These are phyloP conservation scores for Casuarius casuarius DNA, from an alignment of 2,113 vertebrate genomes.

Conservation along the genomic window DNA sequence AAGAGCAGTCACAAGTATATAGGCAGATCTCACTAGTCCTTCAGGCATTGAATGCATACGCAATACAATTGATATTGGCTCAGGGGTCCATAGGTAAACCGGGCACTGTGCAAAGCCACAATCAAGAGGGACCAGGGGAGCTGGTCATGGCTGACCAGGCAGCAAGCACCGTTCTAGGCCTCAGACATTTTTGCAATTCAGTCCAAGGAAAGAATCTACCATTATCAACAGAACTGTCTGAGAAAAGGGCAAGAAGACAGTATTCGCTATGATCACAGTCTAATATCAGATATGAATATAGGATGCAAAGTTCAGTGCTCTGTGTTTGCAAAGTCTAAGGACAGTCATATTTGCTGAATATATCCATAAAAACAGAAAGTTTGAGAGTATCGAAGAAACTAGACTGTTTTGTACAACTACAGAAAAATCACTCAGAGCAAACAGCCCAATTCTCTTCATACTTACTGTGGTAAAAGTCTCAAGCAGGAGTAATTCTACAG, in stretches of 20 bases:
- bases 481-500: not conserved
- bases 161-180: not conserved
- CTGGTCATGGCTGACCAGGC: rapidly evolving
- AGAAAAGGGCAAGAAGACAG: not conserved
- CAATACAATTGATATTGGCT: not conserved
- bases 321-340: not conserved
- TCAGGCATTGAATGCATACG: not conserved
- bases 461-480: not conserved
- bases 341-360: not conserved
- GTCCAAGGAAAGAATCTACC: not conserved
- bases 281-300: not conserved
- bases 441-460: not conserved
- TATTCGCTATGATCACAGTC: not conserved
- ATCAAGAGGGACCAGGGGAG: not conserved
- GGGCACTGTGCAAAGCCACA: not conserved
- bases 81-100: not conserved
- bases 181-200: not conserved
- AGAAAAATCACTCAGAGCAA: not conserved
- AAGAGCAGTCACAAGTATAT: not conserved
- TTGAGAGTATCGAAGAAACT: not conserved
- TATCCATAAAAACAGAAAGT: not conserved
- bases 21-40: not conserved
- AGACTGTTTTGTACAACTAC: not conserved
- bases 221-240: not conserved
- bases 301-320: not conserved